Evolutionary conservation across 2,113 vertebrate genomes (phyloP).

Genomic region (Porphyrio hochstetteri): DNA sequence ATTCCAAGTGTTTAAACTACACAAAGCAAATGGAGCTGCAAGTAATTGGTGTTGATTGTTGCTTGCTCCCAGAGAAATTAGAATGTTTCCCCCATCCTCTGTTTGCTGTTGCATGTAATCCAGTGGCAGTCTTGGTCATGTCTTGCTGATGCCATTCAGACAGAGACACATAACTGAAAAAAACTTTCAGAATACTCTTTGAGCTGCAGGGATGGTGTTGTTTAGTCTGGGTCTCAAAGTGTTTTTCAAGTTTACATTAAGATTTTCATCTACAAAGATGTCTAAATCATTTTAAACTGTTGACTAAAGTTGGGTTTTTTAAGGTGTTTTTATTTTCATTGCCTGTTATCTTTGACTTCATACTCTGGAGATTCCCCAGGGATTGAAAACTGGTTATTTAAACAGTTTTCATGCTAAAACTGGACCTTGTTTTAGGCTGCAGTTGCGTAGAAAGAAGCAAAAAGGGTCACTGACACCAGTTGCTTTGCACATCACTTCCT

Average conservation of each 20-base stretch:
- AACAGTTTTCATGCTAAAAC: background rate
- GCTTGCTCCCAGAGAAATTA: background rate
- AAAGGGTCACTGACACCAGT: background rate
- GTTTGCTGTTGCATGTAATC: background rate
- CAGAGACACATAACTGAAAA: background rate
- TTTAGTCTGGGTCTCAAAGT: background rate
- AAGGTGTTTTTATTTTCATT: background rate
- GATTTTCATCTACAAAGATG: background rate
- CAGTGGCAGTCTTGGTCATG: background rate
- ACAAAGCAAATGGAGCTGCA: background rate
- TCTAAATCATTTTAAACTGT: background rate
- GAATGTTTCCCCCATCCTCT: background rate
- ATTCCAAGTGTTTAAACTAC: accelerated
- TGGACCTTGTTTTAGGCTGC: background rate
- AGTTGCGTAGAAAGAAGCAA: background rate
- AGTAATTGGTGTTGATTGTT: background rate
- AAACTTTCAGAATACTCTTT: background rate
- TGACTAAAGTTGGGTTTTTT: background rate
- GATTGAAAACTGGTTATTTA: background rate
- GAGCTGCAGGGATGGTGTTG: background rate
- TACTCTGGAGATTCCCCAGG: background rate
- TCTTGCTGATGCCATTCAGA: background rate
- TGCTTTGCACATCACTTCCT: background rate
- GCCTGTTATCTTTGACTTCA: background rate
- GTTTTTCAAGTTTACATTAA: background rate